Evolutionary conservation across 2,113 vertebrate species (phyloP), one percentile per base, ranked within the genome.

Genomic region (Megaleporinus macrocephalus): DNA sequence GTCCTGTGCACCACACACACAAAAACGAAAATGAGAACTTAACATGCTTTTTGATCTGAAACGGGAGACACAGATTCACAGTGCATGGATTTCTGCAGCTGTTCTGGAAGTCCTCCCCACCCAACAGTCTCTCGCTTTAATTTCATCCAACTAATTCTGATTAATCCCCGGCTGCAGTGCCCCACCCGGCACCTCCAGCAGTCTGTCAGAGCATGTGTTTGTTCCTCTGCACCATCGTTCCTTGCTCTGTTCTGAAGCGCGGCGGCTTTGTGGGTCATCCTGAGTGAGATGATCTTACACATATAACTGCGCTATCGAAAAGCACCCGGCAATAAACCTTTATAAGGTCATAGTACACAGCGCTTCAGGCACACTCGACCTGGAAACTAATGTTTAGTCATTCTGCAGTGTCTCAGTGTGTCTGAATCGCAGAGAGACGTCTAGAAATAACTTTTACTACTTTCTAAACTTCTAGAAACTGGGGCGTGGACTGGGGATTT

Each of bases 1-100:
- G 11, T 97, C 96, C 96, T 98, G 26, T 0, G 85, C 59, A 41
- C 88, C 41, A 83, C 26, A 78, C 11, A 77, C 51, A 71, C 59
- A 73, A 5, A 66, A 2, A 27, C 12, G 15, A 24, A 1, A 11
- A 1, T 44, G 1, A 9, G 1, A 44, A n/a, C 15, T 73, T 47
- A 36, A 33, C 22, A 22, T 65, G 24, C 49, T 18, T 51, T 51
- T 51, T 5, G 3, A 51, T 16, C 18, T 16, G 49, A 18, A 51
- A 51, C 18, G 4, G 2, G 49, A 9, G 49, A 51, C 49, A 16
- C 14, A 51, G 49, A 44, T 57, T 57, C 22, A 68, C 68, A 11
- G 30, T 9, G 26, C 14, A 26, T 29, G 29, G 63, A 36, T 36
- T 22, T 30, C 16, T 33, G 11, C 18, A 20, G 61, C 4, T 15